Evolutionary conservation across 35 echinoderm and acorn worm genomes (phyloP), one percentile per base, ranked within the genome.

Genomic region (Apostichopus californicus): DNA sequence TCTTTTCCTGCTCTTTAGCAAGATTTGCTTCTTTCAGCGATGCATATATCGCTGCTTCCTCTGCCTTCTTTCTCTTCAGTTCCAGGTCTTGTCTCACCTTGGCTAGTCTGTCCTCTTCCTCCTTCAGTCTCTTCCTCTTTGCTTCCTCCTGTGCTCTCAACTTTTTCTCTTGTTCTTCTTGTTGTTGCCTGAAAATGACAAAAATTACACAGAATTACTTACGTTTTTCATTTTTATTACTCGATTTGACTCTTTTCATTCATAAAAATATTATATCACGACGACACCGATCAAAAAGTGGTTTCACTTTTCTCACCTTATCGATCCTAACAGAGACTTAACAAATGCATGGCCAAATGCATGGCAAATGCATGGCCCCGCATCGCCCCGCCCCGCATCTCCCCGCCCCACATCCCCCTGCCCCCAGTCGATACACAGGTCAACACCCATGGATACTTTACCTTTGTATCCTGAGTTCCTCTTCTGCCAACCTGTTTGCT

Each of bases 381-480:
- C n/a, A n/a, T n/a, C n/a, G n/a, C n/a, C n/a, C n/a, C n/a, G n/a
- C n/a, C n/a, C n/a, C n/a, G n/a, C n/a, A n/a, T n/a, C n/a, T n/a
- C n/a, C n/a, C n/a, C n/a, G n/a, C n/a, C n/a, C n/a, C n/a, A n/a
- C n/a, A n/a, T n/a, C n/a, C n/a, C n/a, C n/a, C n/a, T n/a, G n/a
- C n/a, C n/a, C n/a, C n/a, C n/a, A n/a, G n/a, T n/a, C n/a, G n/a
- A n/a, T 25, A 61, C 7, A 12, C 58, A 61, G 11, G 8, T 61
- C 12, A 12, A 75, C n/a, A 75, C 71, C 71, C 15, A 18, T 6
- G 64, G 11, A 68, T 56, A 57, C 63, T 8, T 83, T 89, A 98
- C 96, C 94, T 95, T 68, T 95, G 93, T 72, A 54, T 64, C 61
- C 94, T 65, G 26, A 92, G 87, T 80, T 98, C 96, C 73, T 94